Evolutionary conservation across 2,113 vertebrate genomes (phyloP).

Genomic region (Climacteris rufus): DNA sequence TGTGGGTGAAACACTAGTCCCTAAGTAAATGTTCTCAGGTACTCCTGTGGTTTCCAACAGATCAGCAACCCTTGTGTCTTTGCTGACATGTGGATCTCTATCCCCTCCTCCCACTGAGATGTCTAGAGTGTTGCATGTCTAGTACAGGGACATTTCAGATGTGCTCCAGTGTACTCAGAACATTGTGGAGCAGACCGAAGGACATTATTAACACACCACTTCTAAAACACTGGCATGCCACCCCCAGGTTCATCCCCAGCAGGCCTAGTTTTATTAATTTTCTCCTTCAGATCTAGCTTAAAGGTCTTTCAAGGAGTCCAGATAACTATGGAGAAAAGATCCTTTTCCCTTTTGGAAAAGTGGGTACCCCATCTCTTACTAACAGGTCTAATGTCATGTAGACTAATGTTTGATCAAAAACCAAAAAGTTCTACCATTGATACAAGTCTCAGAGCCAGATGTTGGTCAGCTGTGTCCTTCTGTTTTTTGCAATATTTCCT

Average conservation of each 20-base stretch:
- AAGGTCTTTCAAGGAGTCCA: not conserved
- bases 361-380: rapidly evolving
- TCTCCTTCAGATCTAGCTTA: not conserved
- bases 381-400: rapidly evolving
- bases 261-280: not conserved
- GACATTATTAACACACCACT: not conserved
- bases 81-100: not conserved
- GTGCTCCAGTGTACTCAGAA: not conserved
- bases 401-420: not conserved
- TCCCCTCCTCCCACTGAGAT: rapidly evolving
- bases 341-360: not conserved
- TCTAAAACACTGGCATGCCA: not conserved
- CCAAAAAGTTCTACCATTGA: rapidly evolving
- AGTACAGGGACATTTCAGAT: not conserved
- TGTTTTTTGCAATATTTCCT: not conserved
- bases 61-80: not conserved
- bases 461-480: not conserved
- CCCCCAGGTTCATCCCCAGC: not conserved
- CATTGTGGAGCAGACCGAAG: not conserved
- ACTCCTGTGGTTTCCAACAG: not conserved
- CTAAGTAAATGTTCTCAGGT: not conserved
- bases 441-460: not conserved
- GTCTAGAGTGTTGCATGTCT: too few relatives aligned
- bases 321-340: not conserved
- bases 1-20: rapidly evolving